Conservation (phyloP, 2,888 invertebrate genomes). For the Trilocha varians region DNA sequence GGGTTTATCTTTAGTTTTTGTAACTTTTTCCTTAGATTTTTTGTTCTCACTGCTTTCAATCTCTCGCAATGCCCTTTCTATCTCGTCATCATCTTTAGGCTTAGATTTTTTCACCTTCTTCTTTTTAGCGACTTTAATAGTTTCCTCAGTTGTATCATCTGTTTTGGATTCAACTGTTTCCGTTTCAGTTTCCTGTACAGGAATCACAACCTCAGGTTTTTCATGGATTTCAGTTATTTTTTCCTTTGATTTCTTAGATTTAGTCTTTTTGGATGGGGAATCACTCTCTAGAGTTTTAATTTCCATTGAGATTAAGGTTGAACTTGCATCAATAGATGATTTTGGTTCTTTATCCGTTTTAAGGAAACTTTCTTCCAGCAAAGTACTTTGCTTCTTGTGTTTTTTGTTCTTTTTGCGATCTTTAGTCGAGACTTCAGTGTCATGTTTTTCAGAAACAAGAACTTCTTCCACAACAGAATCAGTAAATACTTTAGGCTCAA, state of each 20-base stretch:
- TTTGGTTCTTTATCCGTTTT: constrained; percentile 18
- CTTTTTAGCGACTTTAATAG: constrained; percentile 34
- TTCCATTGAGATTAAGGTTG: constrained; percentile 13
- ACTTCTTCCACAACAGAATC: background rate
- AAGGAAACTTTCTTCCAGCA: constrained; percentile 17
- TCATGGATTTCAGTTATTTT: constrained; percentile 5
- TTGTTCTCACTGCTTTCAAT: constrained; percentile 32
- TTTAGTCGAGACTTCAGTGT: constrained; percentile 7
- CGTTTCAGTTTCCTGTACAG: background rate
- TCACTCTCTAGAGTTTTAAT: constrained; percentile 14
- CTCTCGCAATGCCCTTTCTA: constrained; percentile 39
- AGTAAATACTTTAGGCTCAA: background rate
- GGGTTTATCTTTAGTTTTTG: constrained; percentile 2
- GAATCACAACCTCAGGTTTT: constrained; percentile 2
- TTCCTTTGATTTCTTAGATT: constrained; percentile 13
- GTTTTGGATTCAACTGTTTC: background rate
- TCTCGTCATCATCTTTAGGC: constrained; percentile 30
- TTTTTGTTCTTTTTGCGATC: constrained; percentile 41
- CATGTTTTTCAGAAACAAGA: background rate
- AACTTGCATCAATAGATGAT: constrained; percentile 15
- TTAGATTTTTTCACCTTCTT: constrained; percentile 44
- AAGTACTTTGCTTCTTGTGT: constrained; percentile 29
- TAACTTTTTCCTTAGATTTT: constrained; percentile 12
- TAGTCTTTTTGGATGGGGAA: constrained; percentile 18
- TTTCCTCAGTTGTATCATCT: constrained; percentile 15